Conservation (phyloP, 2,888 invertebrate genomes). For the Xylocampa areola region DNA sequence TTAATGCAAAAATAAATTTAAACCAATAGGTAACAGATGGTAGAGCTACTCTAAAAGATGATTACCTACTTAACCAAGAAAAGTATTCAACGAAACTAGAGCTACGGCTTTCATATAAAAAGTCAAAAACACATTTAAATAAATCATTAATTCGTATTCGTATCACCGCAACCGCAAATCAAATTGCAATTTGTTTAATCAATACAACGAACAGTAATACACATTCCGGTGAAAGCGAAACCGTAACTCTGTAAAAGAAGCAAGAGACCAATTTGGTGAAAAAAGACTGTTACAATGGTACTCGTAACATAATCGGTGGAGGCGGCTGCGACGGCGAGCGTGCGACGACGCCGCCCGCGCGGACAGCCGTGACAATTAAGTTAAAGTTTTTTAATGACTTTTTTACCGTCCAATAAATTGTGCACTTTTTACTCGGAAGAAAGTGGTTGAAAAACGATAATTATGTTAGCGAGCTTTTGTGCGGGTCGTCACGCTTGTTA, state of each 20-base stretch:
- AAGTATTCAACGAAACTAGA: slow-evolving; percentile 27
- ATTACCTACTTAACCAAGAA: slow-evolving; percentile 23
- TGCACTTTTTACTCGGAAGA: slow-evolving; percentile 72
- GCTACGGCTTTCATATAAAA: slow-evolving; percentile 47
- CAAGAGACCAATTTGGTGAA: slow-evolving; percentile 61
- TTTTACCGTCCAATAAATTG: slow-evolving; percentile 62
- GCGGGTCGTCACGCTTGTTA: slow-evolving; percentile 60
- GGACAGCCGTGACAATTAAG: slow-evolving; percentile 83
- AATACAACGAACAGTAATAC: slow-evolving; percentile 66
- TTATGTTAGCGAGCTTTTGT: slow-evolving; percentile 75
- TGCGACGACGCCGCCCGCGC: slow-evolving; percentile 53
- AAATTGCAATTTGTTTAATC: slow-evolving; percentile 65
- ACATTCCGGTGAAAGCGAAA: slow-evolving; percentile 83
- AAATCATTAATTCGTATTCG: slow-evolving; percentile 55
- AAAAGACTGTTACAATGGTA: slow-evolving; percentile 59
- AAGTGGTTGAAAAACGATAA: slow-evolving; percentile 80
- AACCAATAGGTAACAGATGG: background rate
- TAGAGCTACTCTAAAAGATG: background rate
- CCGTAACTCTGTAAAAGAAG: slow-evolving; percentile 64
- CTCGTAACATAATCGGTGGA: slow-evolving; percentile 59
- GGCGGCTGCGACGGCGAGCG: slow-evolving; percentile 46
- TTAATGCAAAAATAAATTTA: no score
- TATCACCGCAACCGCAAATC: slow-evolving; percentile 59
- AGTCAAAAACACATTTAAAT: slow-evolving; percentile 38
- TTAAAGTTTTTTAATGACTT: slow-evolving; percentile 79